Base-by-base conservation (phyloP, 2,113 vertebrate species). In the Forbesichthys agassizii region DNA sequence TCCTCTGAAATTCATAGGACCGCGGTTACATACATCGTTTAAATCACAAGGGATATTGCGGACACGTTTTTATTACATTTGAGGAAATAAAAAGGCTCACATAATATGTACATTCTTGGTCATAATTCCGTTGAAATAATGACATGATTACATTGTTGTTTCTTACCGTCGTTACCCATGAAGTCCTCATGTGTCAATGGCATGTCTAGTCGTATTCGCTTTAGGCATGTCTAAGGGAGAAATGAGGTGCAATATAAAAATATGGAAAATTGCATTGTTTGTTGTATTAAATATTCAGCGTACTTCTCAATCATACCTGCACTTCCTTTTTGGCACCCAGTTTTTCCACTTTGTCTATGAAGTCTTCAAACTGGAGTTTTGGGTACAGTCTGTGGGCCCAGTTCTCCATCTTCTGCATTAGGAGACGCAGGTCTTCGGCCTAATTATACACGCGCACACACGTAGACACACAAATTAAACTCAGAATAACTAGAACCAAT, bases 371-470 rank as follows among this genome's bases (percentile, higher is more conserved):
- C 51, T 94, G 95, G 66, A 99, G 83, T 73, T 96, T 96, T 12
- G 97, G 97, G 83, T 92, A 98, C 1, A 99, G 79, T 9, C 98
- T 89, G 76, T 99, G 97, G 20, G 96, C 98, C 98, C 98, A 99
- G 86, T 99, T 98, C 86, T 99, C 97, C 96, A 98, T 97, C 20
- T 93, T 94, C 61, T 83, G 92, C 71, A 99, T 93, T 1, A 99
- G 90, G 0, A 87, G 91, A 78, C 90, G 94, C 78, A 99, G 85
- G 83, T 99, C 94, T 47, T 96, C 95, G 7, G 91, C 92, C 98
- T 99, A 73, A 5, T 0, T 0, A 49, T 3, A 68, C 59, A 47
- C 27, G 2, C 27, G 2, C 9, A 83, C 0, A 47, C 46, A n/a
- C 1, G n/a, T 16, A 16, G 7, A 36, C 11, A 48, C 1, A 20